Evolutionary conservation across 1,140 invertebrate genomes (phyloP).

Genomic region (Galleria mellonella): DNA sequence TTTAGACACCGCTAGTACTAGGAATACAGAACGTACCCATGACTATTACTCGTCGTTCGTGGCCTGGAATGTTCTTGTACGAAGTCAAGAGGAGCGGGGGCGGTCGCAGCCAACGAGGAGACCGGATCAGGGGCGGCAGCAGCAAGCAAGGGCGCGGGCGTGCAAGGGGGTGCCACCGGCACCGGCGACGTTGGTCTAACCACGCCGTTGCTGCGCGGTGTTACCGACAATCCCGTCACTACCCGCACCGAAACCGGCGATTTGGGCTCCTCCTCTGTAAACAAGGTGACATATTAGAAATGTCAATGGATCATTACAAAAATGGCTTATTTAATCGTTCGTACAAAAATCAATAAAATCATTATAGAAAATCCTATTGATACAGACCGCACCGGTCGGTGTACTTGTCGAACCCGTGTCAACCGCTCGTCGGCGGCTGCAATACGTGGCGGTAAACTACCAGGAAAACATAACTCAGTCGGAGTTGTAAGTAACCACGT

Average conservation of each 20-base stretch:
- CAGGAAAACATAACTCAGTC: constrained; percentile 46
- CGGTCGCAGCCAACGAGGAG: constrained; percentile 15
- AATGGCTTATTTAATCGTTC: background rate
- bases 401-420: constrained; percentile 58
- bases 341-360: no score
- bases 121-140: constrained; percentile 22
- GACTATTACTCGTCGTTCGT: constrained; percentile 53
- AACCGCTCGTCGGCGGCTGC: constrained; percentile 59
- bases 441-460: constrained; percentile 69
- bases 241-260: constrained; percentile 53
- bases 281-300: constrained; percentile 33
- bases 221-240: constrained; percentile 45
- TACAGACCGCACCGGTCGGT: background rate
- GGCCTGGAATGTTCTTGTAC: constrained; percentile 71
- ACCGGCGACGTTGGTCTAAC: constrained; percentile 40
- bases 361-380: background rate
- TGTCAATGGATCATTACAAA: background rate
- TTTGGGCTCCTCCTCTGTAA: constrained; percentile 66
- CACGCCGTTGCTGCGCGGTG: constrained; percentile 49
- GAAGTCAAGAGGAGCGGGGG: constrained; percentile 48
- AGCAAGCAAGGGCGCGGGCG: constrained; percentile 16
- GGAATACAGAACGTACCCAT: constrained; percentile 55
- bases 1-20: constrained; percentile 45
- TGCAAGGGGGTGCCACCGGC: constrained; percentile 25
- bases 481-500: constrained; percentile 15